Conservation (phyloP, 2,888 invertebrate genomes). For the Cactoblastis cactorum region DNA sequence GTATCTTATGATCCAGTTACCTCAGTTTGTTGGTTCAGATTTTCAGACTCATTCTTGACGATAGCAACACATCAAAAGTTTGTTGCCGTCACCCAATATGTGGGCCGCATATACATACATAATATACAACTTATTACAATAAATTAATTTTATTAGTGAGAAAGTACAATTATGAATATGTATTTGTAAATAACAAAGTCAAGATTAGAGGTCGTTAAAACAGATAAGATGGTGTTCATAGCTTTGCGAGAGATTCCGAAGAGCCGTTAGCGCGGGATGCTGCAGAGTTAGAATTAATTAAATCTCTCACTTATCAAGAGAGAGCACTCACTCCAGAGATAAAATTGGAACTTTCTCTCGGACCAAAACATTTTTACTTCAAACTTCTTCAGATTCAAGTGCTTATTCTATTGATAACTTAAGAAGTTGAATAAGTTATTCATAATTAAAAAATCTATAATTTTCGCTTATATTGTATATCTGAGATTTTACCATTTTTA, state of each 20-base stretch:
- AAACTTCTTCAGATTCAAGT: not conserved
- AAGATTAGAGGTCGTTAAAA: slow-evolving; percentile 30
- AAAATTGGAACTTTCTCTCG: slow-evolving; percentile 28
- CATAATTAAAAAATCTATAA: too few species aligned
- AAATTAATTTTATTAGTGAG: not conserved
- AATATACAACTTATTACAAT: too few species aligned
- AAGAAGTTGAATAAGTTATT: not conserved
- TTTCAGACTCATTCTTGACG: too few species aligned
- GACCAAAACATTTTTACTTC: slow-evolving; percentile 10
- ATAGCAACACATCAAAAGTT: too few species aligned
- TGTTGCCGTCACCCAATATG: too few species aligned
- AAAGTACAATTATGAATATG: not conserved
- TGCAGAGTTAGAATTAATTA: slow-evolving; percentile 51
- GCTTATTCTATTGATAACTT: slow-evolving; percentile 4
- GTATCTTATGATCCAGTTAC: too few species aligned
- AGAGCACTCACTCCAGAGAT: slow-evolving; percentile 35
- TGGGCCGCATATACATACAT: too few species aligned
- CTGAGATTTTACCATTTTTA: too few species aligned
- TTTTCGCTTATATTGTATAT: too few species aligned
- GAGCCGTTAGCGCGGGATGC: slow-evolving; percentile 35
- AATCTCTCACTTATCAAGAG: slow-evolving; percentile 46
- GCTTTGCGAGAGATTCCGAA: slow-evolving; percentile 35
- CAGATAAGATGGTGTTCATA: slow-evolving; percentile 39
- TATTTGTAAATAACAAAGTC: slow-evolving; percentile 2
- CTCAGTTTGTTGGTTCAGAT: too few species aligned